Conservation (phyloP, 2,113 vertebrate species). For the Pseudorasbora parva region DNA sequence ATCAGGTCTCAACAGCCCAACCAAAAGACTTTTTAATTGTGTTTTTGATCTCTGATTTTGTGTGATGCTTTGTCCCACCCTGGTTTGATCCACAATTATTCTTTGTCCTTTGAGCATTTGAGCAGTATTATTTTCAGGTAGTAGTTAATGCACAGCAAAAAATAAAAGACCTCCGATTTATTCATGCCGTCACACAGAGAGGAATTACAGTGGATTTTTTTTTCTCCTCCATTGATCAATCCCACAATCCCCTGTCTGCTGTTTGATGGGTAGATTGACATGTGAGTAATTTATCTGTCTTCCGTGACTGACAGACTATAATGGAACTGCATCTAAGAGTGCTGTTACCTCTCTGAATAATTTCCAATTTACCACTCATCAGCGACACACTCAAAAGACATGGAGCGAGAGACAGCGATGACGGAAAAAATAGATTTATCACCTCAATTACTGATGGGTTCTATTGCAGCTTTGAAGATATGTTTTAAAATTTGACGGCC, state of each 20-base stretch:
- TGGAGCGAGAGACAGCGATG: slow-evolving; percentile 48
- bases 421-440: slow-evolving; percentile 75
- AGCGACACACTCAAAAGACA: slow-evolving; percentile 77
- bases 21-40: slow-evolving; percentile 75
- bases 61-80: slow-evolving; percentile 64
- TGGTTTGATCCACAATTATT: slow-evolving; percentile 77
- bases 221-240: slow-evolving; percentile 79
- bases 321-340: slow-evolving; percentile 83
- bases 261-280: slow-evolving; percentile 82
- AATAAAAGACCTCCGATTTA: slow-evolving; percentile 59
- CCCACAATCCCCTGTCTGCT: slow-evolving; percentile 70
- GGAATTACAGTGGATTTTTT: slow-evolving; percentile 58
- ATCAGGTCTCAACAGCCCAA: slow-evolving; percentile 67
- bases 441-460: slow-evolving; percentile 82
- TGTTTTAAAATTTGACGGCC: slow-evolving; percentile 80
- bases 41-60: slow-evolving; percentile 77
- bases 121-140: slow-evolving; percentile 59
- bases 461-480: slow-evolving; percentile 81
- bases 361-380: slow-evolving; percentile 92
- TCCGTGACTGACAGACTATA: slow-evolving; percentile 84
- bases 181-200: slow-evolving; percentile 57
- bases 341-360: slow-evolving; percentile 81
- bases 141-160: slow-evolving; percentile 55
- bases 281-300: slow-evolving; percentile 83
- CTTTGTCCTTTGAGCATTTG: slow-evolving; percentile 61